Conservation (phyloP, 1,140 invertebrate species). For the Drosophila ohnishii region DNA sequence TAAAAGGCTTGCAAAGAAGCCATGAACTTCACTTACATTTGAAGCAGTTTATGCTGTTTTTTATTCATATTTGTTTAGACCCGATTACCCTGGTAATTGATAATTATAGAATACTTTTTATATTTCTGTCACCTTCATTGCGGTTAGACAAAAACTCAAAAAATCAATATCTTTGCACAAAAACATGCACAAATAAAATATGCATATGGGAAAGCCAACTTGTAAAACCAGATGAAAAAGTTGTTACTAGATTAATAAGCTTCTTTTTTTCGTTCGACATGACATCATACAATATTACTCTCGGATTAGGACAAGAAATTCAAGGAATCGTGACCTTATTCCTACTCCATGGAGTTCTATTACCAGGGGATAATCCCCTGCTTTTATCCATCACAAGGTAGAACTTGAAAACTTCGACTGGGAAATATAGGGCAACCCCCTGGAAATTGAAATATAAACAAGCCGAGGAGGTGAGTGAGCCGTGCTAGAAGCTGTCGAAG, state of each 20-base stretch:
- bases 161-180: conserved; percentile 3
- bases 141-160: neutral
- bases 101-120: neutral
- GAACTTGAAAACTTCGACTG: conserved; percentile 9
- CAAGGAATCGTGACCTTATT: neutral
- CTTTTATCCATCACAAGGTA: too few species aligned
- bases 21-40: conserved; percentile 2
- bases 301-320: conserved; percentile 10
- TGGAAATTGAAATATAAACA: conserved; percentile 12
- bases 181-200: neutral
- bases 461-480: conserved; percentile 3
- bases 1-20: conserved; percentile 24
- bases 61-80: neutral
- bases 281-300: conserved; percentile 8
- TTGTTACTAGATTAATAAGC: conserved; percentile 5
- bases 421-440: conserved; percentile 5
- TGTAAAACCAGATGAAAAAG: conserved; percentile 8
- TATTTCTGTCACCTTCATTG: neutral
- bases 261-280: neutral
- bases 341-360: neutral
- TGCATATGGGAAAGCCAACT: neutral
- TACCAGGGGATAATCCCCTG: conserved; percentile 16
- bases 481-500: conserved; percentile 65
- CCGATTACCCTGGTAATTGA: neutral
- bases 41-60: neutral